phyloP scores from a whole-genome alignment of 2,113 vertebrate species.

The Bothrops jararaca region DNA sequence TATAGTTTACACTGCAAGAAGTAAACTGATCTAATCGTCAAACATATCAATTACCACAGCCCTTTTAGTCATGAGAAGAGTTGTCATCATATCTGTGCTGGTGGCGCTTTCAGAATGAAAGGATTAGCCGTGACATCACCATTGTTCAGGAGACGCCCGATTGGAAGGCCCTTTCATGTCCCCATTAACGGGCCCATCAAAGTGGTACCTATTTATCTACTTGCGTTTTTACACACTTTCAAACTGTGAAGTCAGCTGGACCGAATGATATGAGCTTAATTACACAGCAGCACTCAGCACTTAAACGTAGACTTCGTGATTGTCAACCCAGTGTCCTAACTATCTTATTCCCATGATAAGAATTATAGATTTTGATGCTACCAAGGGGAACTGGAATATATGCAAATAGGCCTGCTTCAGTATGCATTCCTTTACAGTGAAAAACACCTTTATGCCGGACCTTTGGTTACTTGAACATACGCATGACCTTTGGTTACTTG shows the following conservation, averaged over 20 bases:
- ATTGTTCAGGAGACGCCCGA: neutral
- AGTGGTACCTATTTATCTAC: neutral
- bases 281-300: neutral
- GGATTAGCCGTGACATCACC: neutral
- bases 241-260: neutral
- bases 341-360: neutral
- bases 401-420: neutral
- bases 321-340: neutral
- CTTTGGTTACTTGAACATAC: neutral
- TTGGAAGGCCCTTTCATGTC: neutral
- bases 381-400: neutral
- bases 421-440: neutral
- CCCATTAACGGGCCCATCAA: neutral
- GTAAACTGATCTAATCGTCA: neutral
- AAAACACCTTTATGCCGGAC: accelerated
- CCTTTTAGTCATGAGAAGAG: neutral
- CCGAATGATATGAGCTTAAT: neutral
- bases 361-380: neutral
- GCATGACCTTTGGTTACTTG: neutral
- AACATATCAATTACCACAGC: neutral
- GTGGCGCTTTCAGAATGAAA: neutral
- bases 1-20: neutral
- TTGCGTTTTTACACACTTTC: neutral
- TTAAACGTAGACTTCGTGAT: neutral
- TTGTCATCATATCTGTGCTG: neutral